phyloP scores from a whole-genome alignment of 2,797 vertebrate species.

The Microhierax caerulescens region DNA sequence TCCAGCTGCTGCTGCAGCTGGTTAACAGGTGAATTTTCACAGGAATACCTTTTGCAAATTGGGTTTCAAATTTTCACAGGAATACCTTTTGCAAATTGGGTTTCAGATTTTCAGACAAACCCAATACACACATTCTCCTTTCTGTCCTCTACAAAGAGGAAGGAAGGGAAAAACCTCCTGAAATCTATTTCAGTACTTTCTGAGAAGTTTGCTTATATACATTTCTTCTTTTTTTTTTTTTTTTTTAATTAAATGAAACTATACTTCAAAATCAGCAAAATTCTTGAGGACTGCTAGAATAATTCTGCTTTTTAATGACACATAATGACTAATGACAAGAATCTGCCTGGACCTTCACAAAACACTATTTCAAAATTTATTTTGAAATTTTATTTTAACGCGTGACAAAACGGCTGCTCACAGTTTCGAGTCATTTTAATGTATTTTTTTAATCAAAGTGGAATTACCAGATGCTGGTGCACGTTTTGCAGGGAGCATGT shows the following conservation, averaged over 20 bases:
- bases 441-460: not conserved
- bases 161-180: not conserved
- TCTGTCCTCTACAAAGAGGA: slow-evolving; percentile 11
- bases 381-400: too few relatives aligned
- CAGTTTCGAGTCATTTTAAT: not conserved
- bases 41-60: not conserved
- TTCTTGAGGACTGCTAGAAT: not conserved
- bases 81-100: not conserved
- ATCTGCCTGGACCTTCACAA: not conserved
- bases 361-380: not conserved
- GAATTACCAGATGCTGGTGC: not conserved
- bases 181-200: slow-evolving; percentile 18
- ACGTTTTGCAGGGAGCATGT: not conserved
- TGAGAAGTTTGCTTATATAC: not conserved
- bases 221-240: not conserved
- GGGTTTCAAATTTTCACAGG: not conserved
- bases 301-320: not conserved
- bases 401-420: not conserved
- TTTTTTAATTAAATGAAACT: not conserved
- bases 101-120: not conserved
- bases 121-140: not conserved
- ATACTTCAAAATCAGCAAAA: not conserved
- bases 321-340: not conserved
- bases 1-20: not conserved
- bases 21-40: not conserved